A percentile compares a stretch with the other conserved stretches of the same genome.
phyloP scores from a whole-genome alignment of 92 coral and sea anemone genomes.

The Actinernus sp. region DNA sequence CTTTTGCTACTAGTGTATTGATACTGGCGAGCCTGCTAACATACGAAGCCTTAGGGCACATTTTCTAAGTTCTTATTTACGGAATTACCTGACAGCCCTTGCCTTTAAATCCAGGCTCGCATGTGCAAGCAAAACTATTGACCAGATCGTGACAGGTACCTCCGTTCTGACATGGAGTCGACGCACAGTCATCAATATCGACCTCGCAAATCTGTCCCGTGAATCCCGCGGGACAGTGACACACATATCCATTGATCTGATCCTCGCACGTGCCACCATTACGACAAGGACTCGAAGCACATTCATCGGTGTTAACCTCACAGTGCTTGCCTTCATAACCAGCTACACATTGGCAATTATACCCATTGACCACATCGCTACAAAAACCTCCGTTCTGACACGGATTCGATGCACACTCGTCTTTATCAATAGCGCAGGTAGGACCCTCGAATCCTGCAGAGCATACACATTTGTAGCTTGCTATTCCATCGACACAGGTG shows the following conservation, averaged over 20 bases:
- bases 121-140: conserved; percentile 9
- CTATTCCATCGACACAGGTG: not conserved
- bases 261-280: conserved; percentile 19
- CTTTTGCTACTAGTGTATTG: too few species aligned
- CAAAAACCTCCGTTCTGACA: conserved; percentile 14
- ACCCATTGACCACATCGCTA: conserved; percentile 6
- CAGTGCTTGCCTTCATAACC: not conserved
- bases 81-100: too few species aligned
- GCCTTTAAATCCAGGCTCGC: conserved; percentile 20
- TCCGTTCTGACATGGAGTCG: conserved; percentile 35
- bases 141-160: conserved; percentile 26
- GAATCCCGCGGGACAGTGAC: conserved; percentile 22
- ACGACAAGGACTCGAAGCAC: conserved; percentile 38
- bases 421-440: not conserved
- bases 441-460: not conserved
- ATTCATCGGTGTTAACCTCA: conserved; percentile 35
- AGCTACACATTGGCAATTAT: not conserved
- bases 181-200: too few species aligned
- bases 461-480: not conserved
- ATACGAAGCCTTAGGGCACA: too few species aligned
- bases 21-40: too few species aligned
- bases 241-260: conserved; percentile 15
- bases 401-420: not conserved
- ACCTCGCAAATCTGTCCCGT: conserved; percentile 35
- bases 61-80: too few species aligned